Conservation (phyloP, 2,888 invertebrate genomes). For the Selenia dentaria region DNA sequence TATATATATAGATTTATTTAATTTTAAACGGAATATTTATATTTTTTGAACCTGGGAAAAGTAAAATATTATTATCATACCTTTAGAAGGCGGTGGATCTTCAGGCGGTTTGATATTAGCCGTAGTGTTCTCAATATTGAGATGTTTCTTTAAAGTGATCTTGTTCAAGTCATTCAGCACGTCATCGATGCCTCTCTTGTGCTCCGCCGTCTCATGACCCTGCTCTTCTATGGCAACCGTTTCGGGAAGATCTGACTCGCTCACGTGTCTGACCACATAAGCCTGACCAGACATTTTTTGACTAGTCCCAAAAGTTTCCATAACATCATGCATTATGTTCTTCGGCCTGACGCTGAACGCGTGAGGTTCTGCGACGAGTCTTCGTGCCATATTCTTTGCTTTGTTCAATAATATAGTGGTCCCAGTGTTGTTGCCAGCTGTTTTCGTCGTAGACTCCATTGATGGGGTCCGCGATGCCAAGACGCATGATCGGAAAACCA, state of each 20-base stretch:
- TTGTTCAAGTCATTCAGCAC: constrained; percentile 75
- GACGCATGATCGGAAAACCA: constrained; percentile 88
- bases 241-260: constrained; percentile 61
- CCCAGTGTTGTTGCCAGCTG: constrained; percentile 70
- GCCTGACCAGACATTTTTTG: constrained; percentile 60
- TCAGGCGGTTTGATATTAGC: constrained; percentile 73
- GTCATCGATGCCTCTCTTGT: constrained; percentile 73
- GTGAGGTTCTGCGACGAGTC: constrained; percentile 72
- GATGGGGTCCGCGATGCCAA: constrained; percentile 77
- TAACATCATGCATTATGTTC: constrained; percentile 78
- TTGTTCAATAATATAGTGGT: constrained; percentile 72
- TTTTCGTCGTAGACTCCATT: constrained; percentile 74
- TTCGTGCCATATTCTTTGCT: constrained; percentile 75
- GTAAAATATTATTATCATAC: too few species aligned
- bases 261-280: constrained; percentile 69
- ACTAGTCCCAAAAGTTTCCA: constrained; percentile 73
- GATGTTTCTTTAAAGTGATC: constrained; percentile 74
- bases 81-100: constrained; percentile 62
- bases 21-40: too few species aligned
- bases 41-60: too few species aligned
- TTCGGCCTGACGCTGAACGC: constrained; percentile 68
- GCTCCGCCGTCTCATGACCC: constrained; percentile 60
- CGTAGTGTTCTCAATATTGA: constrained; percentile 76
- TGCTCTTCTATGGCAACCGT: constrained; percentile 59
- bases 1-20: too few species aligned